Conservation (phyloP, 2,113 vertebrate species). For the Corapipo altera region DNA sequence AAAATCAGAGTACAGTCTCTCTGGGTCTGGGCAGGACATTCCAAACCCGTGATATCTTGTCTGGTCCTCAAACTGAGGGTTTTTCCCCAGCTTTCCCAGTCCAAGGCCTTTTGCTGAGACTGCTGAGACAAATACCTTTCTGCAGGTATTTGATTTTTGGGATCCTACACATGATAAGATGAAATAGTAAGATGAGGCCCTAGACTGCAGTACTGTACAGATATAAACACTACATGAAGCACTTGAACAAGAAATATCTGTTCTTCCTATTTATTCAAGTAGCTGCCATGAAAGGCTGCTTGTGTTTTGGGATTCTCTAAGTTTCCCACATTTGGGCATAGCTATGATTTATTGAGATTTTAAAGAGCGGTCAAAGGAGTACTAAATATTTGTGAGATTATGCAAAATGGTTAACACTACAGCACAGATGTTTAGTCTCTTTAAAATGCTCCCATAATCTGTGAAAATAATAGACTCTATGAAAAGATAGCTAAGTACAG, state of each 20-base stretch:
- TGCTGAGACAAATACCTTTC: too few relatives aligned
- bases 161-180: not conserved
- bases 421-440: not conserved
- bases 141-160: too few relatives aligned
- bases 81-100: too few relatives aligned
- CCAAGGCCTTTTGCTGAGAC: too few relatives aligned
- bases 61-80: too few relatives aligned
- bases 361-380: not conserved
- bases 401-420: not conserved
- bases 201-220: too few relatives aligned
- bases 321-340: not conserved
- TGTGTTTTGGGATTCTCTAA: not conserved
- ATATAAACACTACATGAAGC: not conserved
- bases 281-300: not conserved
- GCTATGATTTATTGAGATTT: not conserved
- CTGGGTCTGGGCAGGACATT: too few relatives aligned
- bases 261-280: not conserved
- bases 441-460: not conserved
- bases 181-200: not conserved
- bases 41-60: too few relatives aligned
- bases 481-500: not conserved
- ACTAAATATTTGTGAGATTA: not conserved
- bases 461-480: not conserved
- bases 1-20: too few relatives aligned
- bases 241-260: not conserved